These are phyloP conservation scores for Platalea minor DNA, from an alignment of 2,797 vertebrate genomes.

Conservation along the genomic window DNA sequence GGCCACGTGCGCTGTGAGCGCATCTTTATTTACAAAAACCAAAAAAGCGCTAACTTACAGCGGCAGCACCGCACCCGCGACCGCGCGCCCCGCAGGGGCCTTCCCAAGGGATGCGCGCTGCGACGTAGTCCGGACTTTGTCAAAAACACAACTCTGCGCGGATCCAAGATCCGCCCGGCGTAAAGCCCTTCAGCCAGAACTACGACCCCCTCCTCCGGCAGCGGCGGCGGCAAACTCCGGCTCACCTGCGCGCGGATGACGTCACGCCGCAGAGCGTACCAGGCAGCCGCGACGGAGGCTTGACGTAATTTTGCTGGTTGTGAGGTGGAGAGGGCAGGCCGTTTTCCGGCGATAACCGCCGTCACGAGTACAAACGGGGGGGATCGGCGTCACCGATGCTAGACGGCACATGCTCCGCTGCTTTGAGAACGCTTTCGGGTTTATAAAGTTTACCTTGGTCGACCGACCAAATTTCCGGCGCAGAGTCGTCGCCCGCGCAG, in stretches of 20 bases:
- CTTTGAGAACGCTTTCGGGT: neutral
- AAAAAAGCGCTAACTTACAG: neutral
- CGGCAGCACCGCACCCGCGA: too few species aligned
- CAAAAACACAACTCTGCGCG: neutral
- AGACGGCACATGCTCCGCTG: neutral
- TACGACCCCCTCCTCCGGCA: too few species aligned
- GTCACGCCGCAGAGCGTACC: fast-evolving
- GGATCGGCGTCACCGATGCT: neutral
- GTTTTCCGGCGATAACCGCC: neutral
- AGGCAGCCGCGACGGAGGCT: neutral
- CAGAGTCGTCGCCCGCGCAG: neutral
- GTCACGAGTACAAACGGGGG: neutral
- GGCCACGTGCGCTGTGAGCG: neutral
- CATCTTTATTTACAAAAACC: neutral
- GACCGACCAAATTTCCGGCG: neutral
- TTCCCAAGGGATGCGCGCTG: neutral
- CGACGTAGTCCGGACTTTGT: too few species aligned
- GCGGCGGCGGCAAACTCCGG: neutral
- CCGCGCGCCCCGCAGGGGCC: fast-evolving
- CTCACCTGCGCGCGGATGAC: fast-evolving
- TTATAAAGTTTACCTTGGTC: neutral
- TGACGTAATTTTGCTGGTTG: neutral
- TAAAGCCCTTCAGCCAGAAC: neutral
- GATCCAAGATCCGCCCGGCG: neutral
- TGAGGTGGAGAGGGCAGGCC: fast-evolving